Evolutionary conservation across 2,797 vertebrate genomes (phyloP).

Genomic region (Microctenopoma stevenorrisi): DNA sequence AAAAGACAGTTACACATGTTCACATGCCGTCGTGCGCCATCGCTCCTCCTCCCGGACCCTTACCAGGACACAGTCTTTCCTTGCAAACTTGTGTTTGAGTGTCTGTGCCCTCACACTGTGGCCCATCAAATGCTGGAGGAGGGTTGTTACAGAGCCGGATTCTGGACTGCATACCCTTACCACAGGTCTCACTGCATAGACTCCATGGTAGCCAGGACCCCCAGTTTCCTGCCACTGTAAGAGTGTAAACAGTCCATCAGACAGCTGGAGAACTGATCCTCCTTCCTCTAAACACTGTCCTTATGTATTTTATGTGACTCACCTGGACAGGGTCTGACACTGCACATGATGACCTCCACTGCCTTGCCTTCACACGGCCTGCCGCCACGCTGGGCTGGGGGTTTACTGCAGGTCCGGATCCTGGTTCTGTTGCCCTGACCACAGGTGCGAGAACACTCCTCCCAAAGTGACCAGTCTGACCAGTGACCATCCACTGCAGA

Average conservation of each 20-base stretch:
- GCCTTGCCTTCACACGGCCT: conserved; percentile 87
- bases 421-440: conserved; percentile 93
- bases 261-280: not conserved
- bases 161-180: conserved; percentile 90
- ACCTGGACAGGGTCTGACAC: conserved; percentile 92
- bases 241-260: not conserved
- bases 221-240: conserved; percentile 91
- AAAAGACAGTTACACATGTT: not conserved
- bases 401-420: conserved; percentile 89
- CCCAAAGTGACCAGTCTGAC: conserved; percentile 95
- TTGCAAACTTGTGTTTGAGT: conserved; percentile 91
- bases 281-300: too few relatives aligned
- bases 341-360: conserved; percentile 89
- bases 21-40: too few relatives aligned
- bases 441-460: conserved; percentile 93
- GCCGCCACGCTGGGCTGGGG: conserved; percentile 87
- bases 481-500: conserved; percentile 91
- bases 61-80: conserved; percentile 90
- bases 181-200: conserved; percentile 90
- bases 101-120: conserved; percentile 86
- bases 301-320: conserved; percentile 10
- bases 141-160: conserved; percentile 91
- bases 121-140: conserved; percentile 87
- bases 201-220: conserved; percentile 92
- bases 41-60: conserved; percentile 19